Base-by-base conservation (phyloP, 2,113 vertebrate genomes). In the Neolamprologus falcicula region DNA sequence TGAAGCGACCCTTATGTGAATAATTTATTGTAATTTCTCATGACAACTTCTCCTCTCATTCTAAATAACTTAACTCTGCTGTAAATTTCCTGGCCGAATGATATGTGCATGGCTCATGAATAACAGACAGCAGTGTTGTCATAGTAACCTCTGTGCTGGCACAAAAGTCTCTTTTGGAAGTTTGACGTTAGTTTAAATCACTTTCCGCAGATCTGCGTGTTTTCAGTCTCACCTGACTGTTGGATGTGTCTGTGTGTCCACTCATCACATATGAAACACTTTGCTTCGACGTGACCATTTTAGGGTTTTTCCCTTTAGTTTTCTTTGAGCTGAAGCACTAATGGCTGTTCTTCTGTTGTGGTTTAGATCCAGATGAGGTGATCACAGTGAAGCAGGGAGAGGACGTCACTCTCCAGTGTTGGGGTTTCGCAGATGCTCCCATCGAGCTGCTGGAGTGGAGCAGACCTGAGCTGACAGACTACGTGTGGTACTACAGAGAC, bases 311-410 rank as follows among this genome's bases (percentile, higher is more conserved):
- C 14, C 0, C 42, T 16, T 1, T 47, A 47, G 42, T 47, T 47
- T 47, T 0, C 24, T 57, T 57, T 57, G 24, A 57, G 24, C 0
- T 16, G 2, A 57, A 57, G 24, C 54, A 57, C 54, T 28, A 57
- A 28, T 28, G 3, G 0, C 55, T 59, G 3, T 28, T 16, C 2
- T 59, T 59, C 55, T 59, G 55, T 28, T 59, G 26, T 59, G 55
- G 24, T 59, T 59, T 59, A 59, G 55, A 59, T 59, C 26, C 7
- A 0, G 26, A 28, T 2, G 55, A 59, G 55, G 55, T 59, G 55
- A 28, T 59, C 55, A 28, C 55, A 59, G 55, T 59, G 55, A 59
- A 59, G 7, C 55, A 59, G 2, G 55, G 55, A 28, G 13, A 59
- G 55, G 13, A 59, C 55, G 2, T 59, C 55, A 59, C 55, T 2